phyloP scores from a whole-genome alignment of 2,797 vertebrate species.

The Periparus ater region DNA sequence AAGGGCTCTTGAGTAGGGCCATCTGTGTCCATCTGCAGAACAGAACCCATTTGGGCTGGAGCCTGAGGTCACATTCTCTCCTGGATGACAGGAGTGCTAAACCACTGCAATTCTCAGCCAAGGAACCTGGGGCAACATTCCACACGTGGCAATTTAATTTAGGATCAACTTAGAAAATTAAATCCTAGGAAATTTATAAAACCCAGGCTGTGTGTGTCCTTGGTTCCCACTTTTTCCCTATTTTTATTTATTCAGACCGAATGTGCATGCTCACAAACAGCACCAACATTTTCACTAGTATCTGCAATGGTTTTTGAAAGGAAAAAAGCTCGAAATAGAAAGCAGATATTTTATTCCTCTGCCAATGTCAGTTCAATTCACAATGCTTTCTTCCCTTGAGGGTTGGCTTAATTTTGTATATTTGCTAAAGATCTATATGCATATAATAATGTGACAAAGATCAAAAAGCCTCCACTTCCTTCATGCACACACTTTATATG shows the following conservation, averaged over 20 bases:
- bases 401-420: neutral
- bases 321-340: neutral
- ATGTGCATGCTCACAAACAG: neutral
- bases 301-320: neutral
- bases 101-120: neutral
- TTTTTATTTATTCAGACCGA: neutral
- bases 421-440: neutral
- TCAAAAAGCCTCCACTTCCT: neutral
- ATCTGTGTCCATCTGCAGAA: neutral
- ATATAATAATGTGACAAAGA: neutral
- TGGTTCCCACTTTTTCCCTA: accelerated
- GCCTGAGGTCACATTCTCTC: neutral
- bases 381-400: neutral
- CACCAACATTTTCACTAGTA: neutral
- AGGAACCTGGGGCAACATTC: neutral
- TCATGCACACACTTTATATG: neutral
- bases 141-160: neutral
- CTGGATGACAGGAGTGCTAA: neutral
- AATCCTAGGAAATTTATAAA: neutral
- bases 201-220: neutral
- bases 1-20: neutral
- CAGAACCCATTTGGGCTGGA: neutral
- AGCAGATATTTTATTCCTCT: neutral
- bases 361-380: neutral
- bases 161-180: neutral